These are phyloP conservation scores for Bryconaethiops microstoma DNA, from an alignment of 2,797 vertebrate species.

Conservation along the genomic window DNA sequence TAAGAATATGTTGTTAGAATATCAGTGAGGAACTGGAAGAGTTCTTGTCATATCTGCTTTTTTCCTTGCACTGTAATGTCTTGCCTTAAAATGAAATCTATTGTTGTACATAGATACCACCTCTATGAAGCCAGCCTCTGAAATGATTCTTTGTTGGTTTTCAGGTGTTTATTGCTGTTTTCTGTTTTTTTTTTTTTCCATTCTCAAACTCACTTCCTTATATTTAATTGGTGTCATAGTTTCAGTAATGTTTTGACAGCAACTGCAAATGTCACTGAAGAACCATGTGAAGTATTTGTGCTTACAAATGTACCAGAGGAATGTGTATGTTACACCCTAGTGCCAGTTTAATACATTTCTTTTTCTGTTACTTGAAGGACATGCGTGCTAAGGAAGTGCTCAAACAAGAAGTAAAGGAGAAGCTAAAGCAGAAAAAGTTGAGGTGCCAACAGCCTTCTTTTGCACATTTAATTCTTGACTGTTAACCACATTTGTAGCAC, in stretches of 20 bases:
- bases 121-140: not conserved
- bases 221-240: not conserved
- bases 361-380: constrained; percentile 61
- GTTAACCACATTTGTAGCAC: not conserved
- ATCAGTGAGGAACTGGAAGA: too few relatives aligned
- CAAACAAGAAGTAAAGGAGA: constrained; percentile 61
- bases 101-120: not conserved
- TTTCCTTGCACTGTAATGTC: too few relatives aligned
- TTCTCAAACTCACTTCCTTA: constrained; percentile 20
- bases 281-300: not conserved
- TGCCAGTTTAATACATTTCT: constrained; percentile 49
- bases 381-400: constrained; percentile 54
- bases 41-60: too few relatives aligned
- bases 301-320: not conserved
- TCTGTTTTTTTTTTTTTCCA: not conserved
- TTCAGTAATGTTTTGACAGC: constrained; percentile 20
- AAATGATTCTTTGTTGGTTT: not conserved
- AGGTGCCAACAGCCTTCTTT: constrained; percentile 49
- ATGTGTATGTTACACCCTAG: not conserved
- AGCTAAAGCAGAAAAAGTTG: constrained; percentile 62
- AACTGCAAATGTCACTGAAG: not conserved
- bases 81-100: too few relatives aligned
- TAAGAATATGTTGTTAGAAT: too few relatives aligned
- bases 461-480: not conserved
- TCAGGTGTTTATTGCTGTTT: not conserved